These are phyloP conservation scores for Syndactyla subalaris DNA, from an alignment of 2,797 vertebrate genomes.

Conservation along the genomic window DNA sequence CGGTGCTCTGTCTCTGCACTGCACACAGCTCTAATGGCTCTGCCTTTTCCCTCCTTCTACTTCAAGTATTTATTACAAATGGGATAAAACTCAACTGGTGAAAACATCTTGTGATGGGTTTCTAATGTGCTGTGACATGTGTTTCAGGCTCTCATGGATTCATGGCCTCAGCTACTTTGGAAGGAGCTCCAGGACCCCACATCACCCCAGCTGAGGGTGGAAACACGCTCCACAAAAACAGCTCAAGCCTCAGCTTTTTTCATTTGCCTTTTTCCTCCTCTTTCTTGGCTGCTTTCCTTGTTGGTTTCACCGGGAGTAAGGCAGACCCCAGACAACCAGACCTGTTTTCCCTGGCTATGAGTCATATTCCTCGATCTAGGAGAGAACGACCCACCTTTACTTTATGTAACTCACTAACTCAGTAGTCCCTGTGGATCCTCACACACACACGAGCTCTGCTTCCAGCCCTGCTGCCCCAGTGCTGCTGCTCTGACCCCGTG, in stretches of 20 bases:
- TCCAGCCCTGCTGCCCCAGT: not conserved
- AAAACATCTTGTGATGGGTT: not conserved
- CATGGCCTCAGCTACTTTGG: not conserved
- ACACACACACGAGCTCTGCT: rapidly evolving
- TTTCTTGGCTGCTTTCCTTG: not conserved
- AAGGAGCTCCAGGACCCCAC: not conserved
- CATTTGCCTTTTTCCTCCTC: not conserved
- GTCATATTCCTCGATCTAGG: not conserved
- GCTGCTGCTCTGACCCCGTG: not conserved
- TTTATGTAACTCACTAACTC: not conserved
- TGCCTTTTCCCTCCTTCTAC: not conserved
- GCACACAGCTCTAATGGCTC: not conserved
- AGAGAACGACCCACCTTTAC: not conserved
- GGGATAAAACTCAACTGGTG: not conserved
- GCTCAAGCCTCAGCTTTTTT: not conserved
- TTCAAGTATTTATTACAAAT: not conserved
- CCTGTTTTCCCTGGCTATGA: not conserved
- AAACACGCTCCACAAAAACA: not conserved
- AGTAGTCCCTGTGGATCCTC: not conserved
- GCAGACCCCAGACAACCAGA: not conserved
- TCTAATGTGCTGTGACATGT: not conserved
- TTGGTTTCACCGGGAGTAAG: not conserved
- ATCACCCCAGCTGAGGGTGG: not conserved
- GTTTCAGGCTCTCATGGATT: not conserved
- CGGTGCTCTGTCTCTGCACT: not conserved